Base-by-base conservation (phyloP, 2,113 vertebrate species). In the Melanostigma gelatinosum region DNA sequence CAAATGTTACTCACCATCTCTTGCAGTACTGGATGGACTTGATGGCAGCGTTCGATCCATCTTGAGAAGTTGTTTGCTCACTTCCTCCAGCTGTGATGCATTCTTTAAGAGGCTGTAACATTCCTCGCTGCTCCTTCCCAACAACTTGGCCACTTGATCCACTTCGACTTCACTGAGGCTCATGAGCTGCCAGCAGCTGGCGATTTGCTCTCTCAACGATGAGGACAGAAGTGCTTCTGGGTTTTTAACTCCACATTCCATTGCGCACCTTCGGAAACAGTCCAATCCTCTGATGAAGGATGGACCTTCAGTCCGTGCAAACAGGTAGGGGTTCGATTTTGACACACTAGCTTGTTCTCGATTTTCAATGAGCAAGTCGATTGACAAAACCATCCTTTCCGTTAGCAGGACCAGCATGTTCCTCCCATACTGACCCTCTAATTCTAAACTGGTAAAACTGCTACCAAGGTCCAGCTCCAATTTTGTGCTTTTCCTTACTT, bases 401-500 rank as follows among this genome's bases (percentile, higher is more conserved):
- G 92, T 93, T 29, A 94, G 80, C 52, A 94, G 77, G 67, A 94
- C 91, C 13, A 93, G 72, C 88, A 90, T 92, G 82, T 92, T 94
- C 63, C 93, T 85, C 63, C 92, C 92, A 80, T 84, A 92, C 50
- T 92, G 92, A 71, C 93, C 93, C 84, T 93, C 90, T 18, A 94
- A 70, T 77, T 94, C 93, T 66, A 93, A 74, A 61, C 87, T 88
- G 58, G 88, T 92, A 4, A 93, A 85, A 67, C 32, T 70, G 9
- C 85, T 79, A 40, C 91, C 77, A 34, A 93, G 83, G 6, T 89
- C 90, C 27, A 92, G 42, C 79, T 94, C 93, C 55, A 94, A 54
- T 63, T 87, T 92, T 60, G 92, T 92, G 80, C 86, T 84, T 86
- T 90, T 93, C 50, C 80, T 88, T 50, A 94, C 71, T 72, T 94